phyloP scores from a whole-genome alignment of 1,140 invertebrate species.

The Cotesia glomerata region DNA sequence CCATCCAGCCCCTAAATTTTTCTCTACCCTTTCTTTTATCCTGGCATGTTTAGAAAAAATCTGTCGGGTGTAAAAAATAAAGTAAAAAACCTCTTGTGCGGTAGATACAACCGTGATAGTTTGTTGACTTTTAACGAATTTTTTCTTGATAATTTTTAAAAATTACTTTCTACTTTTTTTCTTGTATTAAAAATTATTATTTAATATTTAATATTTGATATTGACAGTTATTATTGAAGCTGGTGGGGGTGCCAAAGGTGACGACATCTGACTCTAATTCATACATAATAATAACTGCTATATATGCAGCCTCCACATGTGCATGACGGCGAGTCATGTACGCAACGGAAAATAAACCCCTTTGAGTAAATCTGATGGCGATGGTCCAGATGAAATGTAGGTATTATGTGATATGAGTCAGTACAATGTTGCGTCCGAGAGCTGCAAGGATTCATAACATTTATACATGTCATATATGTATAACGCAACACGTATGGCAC shows the following conservation, averaged over 20 bases:
- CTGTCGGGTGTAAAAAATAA: background rate
- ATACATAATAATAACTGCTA: background rate
- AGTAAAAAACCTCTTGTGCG: slow-evolving; percentile 21
- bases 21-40: slow-evolving; percentile 27
- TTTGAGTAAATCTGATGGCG: too few species aligned
- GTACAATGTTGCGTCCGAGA: too few species aligned
- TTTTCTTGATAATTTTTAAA: background rate
- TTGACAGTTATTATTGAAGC: too few species aligned
- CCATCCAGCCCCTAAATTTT: slow-evolving; percentile 55
- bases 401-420: too few species aligned
- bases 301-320: background rate
- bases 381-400: too few species aligned
- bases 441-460: too few species aligned
- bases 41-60: background rate
- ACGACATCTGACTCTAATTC: too few species aligned
- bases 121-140: slow-evolving; percentile 32
- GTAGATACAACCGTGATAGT: slow-evolving; percentile 58
- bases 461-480: too few species aligned
- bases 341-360: too few species aligned
- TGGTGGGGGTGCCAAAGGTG: too few species aligned
- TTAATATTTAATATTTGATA: background rate
- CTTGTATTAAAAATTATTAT: background rate
- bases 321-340: background rate
- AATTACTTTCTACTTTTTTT: background rate
- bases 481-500: too few species aligned